Percentiles rank a stretch among this genome's conserved stretches.
phyloP scores from a whole-genome alignment of 2,888 invertebrate genomes.

The Trichogramma evanescens region DNA sequence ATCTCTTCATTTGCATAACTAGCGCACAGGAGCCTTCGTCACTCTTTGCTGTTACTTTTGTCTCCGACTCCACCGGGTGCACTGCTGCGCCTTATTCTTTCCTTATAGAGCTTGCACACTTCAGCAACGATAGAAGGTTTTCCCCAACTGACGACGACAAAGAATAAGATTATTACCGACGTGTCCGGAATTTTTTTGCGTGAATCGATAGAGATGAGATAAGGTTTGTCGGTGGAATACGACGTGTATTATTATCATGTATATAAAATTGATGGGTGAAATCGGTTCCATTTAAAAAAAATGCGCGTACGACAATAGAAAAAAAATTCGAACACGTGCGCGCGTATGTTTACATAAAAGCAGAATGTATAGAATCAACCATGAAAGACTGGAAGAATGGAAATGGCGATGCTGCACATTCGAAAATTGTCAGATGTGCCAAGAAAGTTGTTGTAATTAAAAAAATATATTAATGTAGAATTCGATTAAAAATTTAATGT shows the following conservation, averaged over 20 bases:
- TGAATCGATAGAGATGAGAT: slow-evolving; percentile 20
- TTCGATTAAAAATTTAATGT: too few relatives aligned
- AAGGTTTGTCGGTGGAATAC: too few relatives aligned
- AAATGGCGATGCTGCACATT: too few relatives aligned
- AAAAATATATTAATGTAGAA: too few relatives aligned
- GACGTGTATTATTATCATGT: too few relatives aligned
- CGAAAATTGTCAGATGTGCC: too few relatives aligned
- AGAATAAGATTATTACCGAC: slow-evolving; percentile 22
- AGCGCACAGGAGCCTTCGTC: slow-evolving; percentile 18
- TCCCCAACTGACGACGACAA: slow-evolving; percentile 10
- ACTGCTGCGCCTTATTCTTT: background rate
- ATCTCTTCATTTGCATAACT: slow-evolving; percentile 23
- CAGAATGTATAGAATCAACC: background rate
- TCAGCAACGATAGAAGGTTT: background rate
- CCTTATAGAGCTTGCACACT: slow-evolving; percentile 9
- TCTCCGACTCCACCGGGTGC: background rate
- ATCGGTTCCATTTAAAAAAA: too few relatives aligned
- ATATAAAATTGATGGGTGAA: too few relatives aligned
- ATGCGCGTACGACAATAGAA: too few relatives aligned
- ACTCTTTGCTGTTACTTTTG: slow-evolving; percentile 8
- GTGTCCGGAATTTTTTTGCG: slow-evolving; percentile 19
- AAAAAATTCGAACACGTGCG: background rate
- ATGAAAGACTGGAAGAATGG: background rate
- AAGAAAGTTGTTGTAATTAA: too few relatives aligned
- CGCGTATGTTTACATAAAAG: background rate